Conservation (phyloP, 2,888 invertebrate genomes). For the Hydropsyche betteni region DNA sequence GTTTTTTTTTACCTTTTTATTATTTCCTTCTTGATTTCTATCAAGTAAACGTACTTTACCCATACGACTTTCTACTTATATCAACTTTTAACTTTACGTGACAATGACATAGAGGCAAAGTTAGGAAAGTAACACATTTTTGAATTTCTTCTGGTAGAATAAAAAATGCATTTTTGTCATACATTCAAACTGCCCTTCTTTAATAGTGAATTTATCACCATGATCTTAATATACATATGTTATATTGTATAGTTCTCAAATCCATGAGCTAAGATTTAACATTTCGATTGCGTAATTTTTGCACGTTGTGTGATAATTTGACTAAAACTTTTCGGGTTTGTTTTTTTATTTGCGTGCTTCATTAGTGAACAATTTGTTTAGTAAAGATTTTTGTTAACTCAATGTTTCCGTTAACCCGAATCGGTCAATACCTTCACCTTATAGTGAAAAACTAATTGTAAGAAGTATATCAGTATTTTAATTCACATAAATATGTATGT, state of each 20-base stretch:
- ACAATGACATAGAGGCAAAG: slow-evolving; percentile 7
- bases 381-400: slow-evolving; percentile 7
- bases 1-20: not conserved
- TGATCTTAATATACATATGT: too few relatives aligned
- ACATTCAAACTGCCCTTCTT: too few relatives aligned
- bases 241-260: too few relatives aligned
- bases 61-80: not conserved
- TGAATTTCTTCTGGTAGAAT: not conserved
- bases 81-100: not conserved
- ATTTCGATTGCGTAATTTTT: slow-evolving; percentile 10
- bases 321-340: not conserved
- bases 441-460: not conserved
- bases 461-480: not conserved
- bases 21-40: not conserved
- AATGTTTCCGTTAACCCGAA: not conserved
- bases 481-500: too few relatives aligned
- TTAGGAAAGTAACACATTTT: not conserved
- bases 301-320: slow-evolving; percentile 10
- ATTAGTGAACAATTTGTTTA: slow-evolving; percentile 3
- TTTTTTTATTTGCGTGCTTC: slow-evolving; percentile 9
- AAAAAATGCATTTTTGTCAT: too few relatives aligned
- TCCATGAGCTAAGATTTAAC: not conserved
- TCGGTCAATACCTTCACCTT: not conserved
- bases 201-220: too few relatives aligned
- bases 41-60: not conserved